Evolutionary conservation across 1,140 invertebrate genomes (phyloP).

Genomic region (Magallana angulata): DNA sequence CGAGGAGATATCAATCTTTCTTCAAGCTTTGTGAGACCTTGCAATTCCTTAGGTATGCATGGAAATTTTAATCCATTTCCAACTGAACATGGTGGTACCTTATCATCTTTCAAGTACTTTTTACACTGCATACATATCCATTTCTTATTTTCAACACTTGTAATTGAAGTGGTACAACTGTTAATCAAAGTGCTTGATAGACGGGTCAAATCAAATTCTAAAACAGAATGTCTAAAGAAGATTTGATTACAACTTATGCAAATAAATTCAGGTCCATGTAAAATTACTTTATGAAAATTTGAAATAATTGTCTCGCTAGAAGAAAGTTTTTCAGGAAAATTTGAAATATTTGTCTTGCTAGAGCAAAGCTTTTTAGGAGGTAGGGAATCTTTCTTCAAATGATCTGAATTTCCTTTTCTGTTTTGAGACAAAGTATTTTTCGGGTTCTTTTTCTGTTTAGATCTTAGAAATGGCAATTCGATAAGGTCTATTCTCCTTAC

Average conservation of each 20-base stretch:
- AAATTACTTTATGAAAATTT: not conserved
- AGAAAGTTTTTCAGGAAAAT: no score
- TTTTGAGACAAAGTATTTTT: no score
- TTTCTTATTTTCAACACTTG: constrained; percentile 32
- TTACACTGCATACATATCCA: constrained; percentile 43
- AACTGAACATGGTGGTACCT: constrained; percentile 40
- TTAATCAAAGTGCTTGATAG: not conserved
- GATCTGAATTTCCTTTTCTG: no score
- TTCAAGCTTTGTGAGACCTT: not conserved
- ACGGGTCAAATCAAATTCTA: no score
- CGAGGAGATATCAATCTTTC: not conserved
- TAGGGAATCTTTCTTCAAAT: no score
- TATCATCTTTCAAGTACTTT: not conserved
- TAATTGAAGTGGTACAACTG: not conserved
- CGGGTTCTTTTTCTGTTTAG: no score
- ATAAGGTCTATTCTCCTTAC: no score
- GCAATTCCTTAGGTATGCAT: constrained; percentile 26
- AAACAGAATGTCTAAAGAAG: constrained; percentile 2
- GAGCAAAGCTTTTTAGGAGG: no score
- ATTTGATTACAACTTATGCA: constrained; percentile 53
- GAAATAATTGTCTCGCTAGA: no score
- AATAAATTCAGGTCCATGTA: not conserved
- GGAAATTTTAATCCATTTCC: constrained; percentile 38
- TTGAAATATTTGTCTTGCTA: no score
- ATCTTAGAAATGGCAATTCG: no score